phyloP scores from a whole-genome alignment of 2,797 vertebrate genomes.

The Saxicola maurus region DNA sequence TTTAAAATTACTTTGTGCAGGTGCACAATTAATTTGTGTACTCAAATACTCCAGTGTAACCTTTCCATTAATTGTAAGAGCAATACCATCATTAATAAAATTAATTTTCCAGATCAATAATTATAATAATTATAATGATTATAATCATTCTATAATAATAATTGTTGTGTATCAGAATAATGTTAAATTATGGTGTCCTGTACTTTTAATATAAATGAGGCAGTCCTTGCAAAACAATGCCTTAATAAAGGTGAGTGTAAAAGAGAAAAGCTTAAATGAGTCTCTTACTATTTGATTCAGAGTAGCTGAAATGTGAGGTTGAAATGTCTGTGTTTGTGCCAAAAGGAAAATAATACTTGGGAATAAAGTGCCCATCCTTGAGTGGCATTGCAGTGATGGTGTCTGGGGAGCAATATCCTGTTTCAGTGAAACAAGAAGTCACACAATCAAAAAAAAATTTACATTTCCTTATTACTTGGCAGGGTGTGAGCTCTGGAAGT shows the following conservation, averaged over 20 bases:
- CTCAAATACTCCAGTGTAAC: neutral
- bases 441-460: neutral
- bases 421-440: neutral
- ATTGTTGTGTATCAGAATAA: neutral
- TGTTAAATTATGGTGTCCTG: neutral
- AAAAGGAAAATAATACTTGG: neutral
- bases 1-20: neutral
- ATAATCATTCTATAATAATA: neutral
- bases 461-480: neutral
- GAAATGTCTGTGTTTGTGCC: neutral
- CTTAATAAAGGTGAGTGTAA: neutral
- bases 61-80: neutral
- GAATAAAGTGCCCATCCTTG: neutral
- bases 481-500: neutral
- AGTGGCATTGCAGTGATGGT: neutral
- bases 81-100: neutral
- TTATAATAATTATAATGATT: neutral
- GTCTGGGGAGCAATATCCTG: neutral
- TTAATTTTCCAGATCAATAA: neutral
- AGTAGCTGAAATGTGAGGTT: neutral
- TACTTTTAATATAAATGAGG: neutral
- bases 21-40: slow-evolving; percentile 1
- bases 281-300: neutral
- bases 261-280: neutral
- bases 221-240: neutral